phyloP scores from a whole-genome alignment of 2,797 vertebrate genomes.

The Cynopterus sphinx region DNA sequence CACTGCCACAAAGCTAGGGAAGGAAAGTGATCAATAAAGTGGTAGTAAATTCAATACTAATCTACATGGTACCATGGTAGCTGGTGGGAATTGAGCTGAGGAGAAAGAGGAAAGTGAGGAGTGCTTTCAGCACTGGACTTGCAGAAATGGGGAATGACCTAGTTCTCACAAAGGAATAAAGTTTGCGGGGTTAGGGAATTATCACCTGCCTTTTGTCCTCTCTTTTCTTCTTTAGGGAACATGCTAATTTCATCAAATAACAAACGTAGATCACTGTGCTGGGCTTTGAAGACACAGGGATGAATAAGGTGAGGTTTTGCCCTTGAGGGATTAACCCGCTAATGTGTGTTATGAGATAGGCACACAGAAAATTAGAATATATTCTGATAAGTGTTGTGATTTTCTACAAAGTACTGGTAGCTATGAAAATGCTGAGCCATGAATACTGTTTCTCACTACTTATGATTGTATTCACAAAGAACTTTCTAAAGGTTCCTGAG shows the following conservation, averaged over 20 bases:
- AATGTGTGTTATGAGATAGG: background rate
- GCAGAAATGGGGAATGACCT: background rate
- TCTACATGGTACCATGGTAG: background rate
- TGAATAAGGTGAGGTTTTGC: background rate
- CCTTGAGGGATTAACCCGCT: background rate
- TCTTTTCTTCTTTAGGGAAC: background rate
- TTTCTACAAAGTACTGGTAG: background rate
- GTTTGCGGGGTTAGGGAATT: background rate
- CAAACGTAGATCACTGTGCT: background rate
- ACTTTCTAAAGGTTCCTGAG: background rate
- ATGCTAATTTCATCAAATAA: background rate
- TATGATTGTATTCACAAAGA: background rate
- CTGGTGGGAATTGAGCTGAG: background rate
- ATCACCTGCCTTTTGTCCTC: background rate
- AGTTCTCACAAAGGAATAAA: background rate
- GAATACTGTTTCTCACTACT: background rate
- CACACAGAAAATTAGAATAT: background rate
- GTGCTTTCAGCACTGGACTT: background rate
- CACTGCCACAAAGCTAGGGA: background rate
- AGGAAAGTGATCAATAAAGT: background rate
- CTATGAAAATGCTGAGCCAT: rapidly evolving
- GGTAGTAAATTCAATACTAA: conserved; percentile 30
- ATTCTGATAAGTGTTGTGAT: background rate
- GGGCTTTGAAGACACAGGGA: background rate
- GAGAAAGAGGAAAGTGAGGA: background rate